These are phyloP conservation scores for Thinocorus orbignyianus DNA, from an alignment of 2,113 vertebrate genomes.

Conservation along the genomic window DNA sequence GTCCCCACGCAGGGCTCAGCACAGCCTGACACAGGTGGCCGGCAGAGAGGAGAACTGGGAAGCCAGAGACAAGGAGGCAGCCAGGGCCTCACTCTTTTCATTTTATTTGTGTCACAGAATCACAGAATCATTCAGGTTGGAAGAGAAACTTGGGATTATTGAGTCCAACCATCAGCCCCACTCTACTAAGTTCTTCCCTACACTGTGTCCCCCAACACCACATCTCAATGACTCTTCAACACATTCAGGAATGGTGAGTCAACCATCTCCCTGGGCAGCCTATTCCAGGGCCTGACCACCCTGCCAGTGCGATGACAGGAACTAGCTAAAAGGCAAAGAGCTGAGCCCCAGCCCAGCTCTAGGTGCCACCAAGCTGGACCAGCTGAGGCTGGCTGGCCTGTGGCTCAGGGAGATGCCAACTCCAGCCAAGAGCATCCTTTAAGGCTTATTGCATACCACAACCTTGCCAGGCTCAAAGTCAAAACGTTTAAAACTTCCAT, in stretches of 20 bases:
- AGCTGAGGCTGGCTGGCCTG: neutral
- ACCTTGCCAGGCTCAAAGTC: neutral
- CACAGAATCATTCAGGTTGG: too few species aligned
- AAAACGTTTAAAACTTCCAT: neutral
- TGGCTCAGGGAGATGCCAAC: neutral
- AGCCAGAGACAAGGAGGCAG: neutral
- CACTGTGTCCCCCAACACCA: too few species aligned
- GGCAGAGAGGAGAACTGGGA: neutral
- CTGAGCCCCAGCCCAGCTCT: neutral
- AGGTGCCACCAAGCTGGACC: neutral
- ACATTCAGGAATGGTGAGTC: too few species aligned
- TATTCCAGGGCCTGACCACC: too few species aligned
- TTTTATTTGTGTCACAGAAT: too few species aligned
- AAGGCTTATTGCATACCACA: neutral
- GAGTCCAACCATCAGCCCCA: too few species aligned
- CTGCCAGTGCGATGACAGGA: neutral
- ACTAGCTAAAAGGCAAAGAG: neutral
- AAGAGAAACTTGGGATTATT: too few species aligned
- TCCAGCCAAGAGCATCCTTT: neutral
- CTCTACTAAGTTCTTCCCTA: too few species aligned
- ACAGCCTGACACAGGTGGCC: neutral
- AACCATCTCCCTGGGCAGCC: too few species aligned
- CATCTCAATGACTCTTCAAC: too few species aligned
- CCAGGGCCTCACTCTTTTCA: neutral
- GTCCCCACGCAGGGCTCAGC: fast-evolving